Base-by-base conservation (phyloP, 92 coral and sea anemone genomes). In the Muricea muricata region DNA sequence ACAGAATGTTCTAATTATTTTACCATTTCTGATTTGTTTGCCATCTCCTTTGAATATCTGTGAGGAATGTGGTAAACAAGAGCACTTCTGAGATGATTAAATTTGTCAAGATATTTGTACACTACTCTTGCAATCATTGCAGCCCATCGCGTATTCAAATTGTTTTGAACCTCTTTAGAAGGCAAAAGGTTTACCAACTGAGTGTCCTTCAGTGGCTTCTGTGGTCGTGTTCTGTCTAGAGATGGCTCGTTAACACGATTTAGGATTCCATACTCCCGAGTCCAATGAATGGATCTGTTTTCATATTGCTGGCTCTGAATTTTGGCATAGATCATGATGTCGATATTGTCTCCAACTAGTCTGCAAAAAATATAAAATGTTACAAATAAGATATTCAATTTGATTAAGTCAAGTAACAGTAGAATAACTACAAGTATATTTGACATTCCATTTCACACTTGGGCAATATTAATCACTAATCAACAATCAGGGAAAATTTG, bases 221-320 rank as follows among this genome's bases (percentile, higher is more conserved):
- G 81, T 13, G 90, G 88, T 2, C 42, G 37, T 1, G 15, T 76
- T 34, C 29, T 86, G 46, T 81, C 71, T 56, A 91, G 47, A 20
- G 33, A 34, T 26, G 90, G 78, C 4, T 75, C 81, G 7, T 46
- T 60, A 25, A 89, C 93, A 7, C 85, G 54, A 61, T 89, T 75
- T 18, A 47, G 23, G 13, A 92, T 80, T 48, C 87, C 91, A 87
- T 72, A 92, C 89, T 92, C 89, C 32, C 89, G 95, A 25, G 91
- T 92, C 91, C 95, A 89, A 54, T 92, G 93, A 24, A 92, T 69
- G 18, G 93, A 89, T 77, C 81, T 66, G 85, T 89, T 92, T 23
- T 32, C 33, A 20, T 77, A 11, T 18, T 34, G 73, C 34, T 58
- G 65, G 68, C 85, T 83, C 68, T 88, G 91, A 32, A 88, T 69